These are phyloP conservation scores for Andrena haemorrhoa DNA, from an alignment of 2,888 invertebrate species.

Conservation along the genomic window DNA sequence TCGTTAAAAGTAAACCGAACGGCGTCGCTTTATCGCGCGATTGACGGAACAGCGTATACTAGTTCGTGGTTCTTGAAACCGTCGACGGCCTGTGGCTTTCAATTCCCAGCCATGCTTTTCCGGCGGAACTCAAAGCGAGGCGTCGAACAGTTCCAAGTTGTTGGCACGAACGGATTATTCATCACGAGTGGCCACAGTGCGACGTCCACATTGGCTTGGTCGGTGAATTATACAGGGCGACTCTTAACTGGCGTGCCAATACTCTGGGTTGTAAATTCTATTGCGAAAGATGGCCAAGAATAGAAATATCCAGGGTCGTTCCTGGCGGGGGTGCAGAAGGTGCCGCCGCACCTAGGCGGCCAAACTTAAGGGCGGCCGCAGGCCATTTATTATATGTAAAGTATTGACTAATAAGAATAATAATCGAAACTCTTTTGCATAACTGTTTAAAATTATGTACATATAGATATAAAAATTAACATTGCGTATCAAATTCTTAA, in stretches of 20 bases:
- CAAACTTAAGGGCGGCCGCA: too few relatives aligned
- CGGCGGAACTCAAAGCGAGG: constrained; percentile 22
- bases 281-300: too few relatives aligned
- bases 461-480: too few relatives aligned
- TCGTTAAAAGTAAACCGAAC: constrained; percentile 44
- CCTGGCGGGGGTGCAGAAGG: too few relatives aligned
- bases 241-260: constrained; percentile 29
- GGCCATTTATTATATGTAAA: too few relatives aligned
- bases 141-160: constrained; percentile 16
- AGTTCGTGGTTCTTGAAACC: constrained; percentile 38
- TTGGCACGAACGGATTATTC: constrained; percentile 30
- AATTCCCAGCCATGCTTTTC: constrained; percentile 34
- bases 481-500: too few relatives aligned
- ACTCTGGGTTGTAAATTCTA: too few relatives aligned
- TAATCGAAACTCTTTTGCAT: too few relatives aligned
- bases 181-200: not conserved
- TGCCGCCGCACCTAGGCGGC: too few relatives aligned
- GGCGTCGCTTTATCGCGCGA: constrained; percentile 24
- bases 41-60: constrained; percentile 28
- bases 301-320: too few relatives aligned
- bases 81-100: constrained; percentile 17
- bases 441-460: too few relatives aligned
- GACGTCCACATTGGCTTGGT: not conserved
- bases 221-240: constrained; percentile 14
- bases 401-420: too few relatives aligned